Percentiles rank a stretch among this genome's conserved stretches.
These are phyloP conservation scores for Cotesia congregata DNA, from an alignment of 2,888 invertebrate genomes.

Conservation along the genomic window DNA sequence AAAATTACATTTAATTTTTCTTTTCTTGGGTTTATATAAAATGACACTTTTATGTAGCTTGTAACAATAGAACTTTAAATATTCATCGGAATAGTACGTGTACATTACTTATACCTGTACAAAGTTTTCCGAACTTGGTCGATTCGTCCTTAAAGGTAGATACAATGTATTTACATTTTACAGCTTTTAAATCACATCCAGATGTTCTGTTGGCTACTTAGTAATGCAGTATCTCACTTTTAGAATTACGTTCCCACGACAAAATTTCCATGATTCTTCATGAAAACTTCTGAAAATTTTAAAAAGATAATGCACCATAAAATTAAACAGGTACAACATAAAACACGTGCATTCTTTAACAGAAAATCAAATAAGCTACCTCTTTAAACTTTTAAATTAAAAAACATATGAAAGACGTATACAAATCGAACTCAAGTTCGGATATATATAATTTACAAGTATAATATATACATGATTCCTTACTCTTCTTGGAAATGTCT, in stretches of 20 bases:
- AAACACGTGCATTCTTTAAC: background rate
- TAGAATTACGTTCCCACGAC: conserved; percentile 57
- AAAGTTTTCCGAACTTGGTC: background rate
- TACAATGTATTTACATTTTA: conserved; percentile 54
- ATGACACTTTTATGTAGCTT: no score
- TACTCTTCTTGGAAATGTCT: no score
- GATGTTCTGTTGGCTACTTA: conserved; percentile 56
- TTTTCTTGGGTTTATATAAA: no score
- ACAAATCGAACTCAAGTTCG: no score
- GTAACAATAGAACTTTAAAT: no score
- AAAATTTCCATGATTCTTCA: conserved; percentile 54
- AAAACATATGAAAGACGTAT: no score
- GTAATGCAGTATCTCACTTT: conserved; percentile 51
- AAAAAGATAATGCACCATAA: background rate
- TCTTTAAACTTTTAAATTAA: no score
- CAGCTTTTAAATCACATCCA: conserved; percentile 63
- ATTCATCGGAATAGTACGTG: no score
- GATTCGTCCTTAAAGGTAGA: conserved; percentile 40
- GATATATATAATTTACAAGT: no score
- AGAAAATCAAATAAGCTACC: no score
- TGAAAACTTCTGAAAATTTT: background rate
- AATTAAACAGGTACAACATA: background rate
- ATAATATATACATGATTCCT: no score
- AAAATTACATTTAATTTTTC: no score
- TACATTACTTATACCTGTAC: background rate